Evolutionary conservation across 2,888 invertebrate genomes (phyloP), one percentile per base, ranked within the genome.

Genomic region (Lithophane ornitopus): DNA sequence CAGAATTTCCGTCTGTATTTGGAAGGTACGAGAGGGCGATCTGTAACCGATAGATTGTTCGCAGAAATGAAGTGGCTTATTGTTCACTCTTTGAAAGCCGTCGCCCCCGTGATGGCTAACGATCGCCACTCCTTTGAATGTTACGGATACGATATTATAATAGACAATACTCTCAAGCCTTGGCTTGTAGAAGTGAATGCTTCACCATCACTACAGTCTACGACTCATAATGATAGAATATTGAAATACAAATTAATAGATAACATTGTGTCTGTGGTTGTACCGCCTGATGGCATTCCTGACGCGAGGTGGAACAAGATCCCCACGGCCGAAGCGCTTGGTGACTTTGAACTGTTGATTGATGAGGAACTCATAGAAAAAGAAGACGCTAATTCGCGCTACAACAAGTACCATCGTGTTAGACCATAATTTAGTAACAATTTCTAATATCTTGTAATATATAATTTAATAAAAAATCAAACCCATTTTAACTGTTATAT

Each of bases 141-240:
- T 90, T 99, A 99, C 90, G 99, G 99, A 69, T 99, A 99, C 91
- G 99, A 99, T 91, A 99, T 99, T 66, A 99, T 99, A 85, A 99
- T 99, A 86, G 99, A 99, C 93, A 98, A 99, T 90, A 98, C 97
- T 88, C 94, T 99, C 44, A 99, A 99, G 93, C 99, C 99, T 0
- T 99, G 99, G 99, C 96, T 99, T 12, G 98, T 99, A 66, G 99
- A 99, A 96, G 98, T 99, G 12, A 99, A 99, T 93, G 99, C 99
- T 2, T 99, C 99, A 0, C 99, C 99, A 0, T 99, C 99, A 0
- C 94, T 99, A 67, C 98, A 99, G 16, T 99, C 99, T 0, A 99
- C 99, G 0, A 99, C 99, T 0, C 98, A 98, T 3, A 99, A 98
- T 90, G 99, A 99, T 93, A 97, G 99, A 88, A 99, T 99, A 91